Percentiles rank a stretch among this genome's conserved stretches.
These are phyloP conservation scores for Elegia similella DNA, from an alignment of 2,888 invertebrate species.

Conservation along the genomic window DNA sequence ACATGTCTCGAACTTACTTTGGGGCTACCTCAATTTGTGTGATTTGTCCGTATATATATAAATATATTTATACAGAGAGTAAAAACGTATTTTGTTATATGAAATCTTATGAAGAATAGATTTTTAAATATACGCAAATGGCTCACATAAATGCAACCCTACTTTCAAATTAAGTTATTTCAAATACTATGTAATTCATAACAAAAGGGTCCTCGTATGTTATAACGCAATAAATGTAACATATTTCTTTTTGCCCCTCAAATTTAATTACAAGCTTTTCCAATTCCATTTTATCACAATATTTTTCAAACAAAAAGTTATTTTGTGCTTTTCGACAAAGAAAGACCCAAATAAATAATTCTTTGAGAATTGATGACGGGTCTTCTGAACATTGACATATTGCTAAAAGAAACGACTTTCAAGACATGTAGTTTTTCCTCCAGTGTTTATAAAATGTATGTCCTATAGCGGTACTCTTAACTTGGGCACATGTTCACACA, in stretches of 20 bases:
- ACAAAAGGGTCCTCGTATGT: background rate
- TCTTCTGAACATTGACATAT: background rate
- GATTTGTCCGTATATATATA: too few species aligned
- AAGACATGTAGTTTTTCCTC: too few species aligned
- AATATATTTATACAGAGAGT: too few species aligned
- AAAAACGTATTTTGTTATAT: too few species aligned
- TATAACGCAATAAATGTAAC: background rate
- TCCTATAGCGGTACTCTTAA: too few species aligned
- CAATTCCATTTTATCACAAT: background rate
- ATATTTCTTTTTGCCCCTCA: background rate
- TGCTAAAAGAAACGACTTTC: background rate
- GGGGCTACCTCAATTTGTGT: too few species aligned
- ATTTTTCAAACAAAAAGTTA: constrained; percentile 1
- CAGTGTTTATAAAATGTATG: too few species aligned
- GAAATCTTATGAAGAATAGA: too few species aligned
- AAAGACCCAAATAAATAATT: constrained; percentile 3
- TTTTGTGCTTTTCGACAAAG: background rate
- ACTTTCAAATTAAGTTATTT: background rate
- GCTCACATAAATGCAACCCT: background rate
- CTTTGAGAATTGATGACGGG: background rate
- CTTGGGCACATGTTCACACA: too few species aligned
- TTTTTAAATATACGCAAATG: too few species aligned
- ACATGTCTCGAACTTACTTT: too few species aligned
- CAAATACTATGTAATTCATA: background rate
- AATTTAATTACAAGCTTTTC: constrained; percentile 4